Evolutionary conservation across 2,113 vertebrate species (phyloP), one percentile per base, ranked within the genome.

Genomic region (Elaphurus davidianus): DNA sequence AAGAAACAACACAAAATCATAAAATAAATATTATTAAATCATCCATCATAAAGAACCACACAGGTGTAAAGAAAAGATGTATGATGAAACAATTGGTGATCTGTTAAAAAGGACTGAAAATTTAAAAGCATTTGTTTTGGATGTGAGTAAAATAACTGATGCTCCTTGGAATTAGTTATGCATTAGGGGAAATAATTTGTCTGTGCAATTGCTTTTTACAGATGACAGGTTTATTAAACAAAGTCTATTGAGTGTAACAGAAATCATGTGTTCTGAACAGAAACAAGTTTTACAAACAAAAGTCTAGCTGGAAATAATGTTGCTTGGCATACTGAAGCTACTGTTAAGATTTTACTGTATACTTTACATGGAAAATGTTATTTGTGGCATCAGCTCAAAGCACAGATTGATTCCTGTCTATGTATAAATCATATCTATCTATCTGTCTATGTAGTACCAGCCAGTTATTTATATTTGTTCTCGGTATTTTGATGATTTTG

Each of bases 201-300:
- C 76, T 89, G 13, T 55, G 54, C 45, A 94, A 96, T 94, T 89
- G 47, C 30, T 89, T 93, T 96, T 86, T 90, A 76, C 55, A 87
- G 94, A 94, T 74, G 84, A 52, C 27, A 95, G 54, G 30, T 43
- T 96, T 97, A 93, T 90, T 96, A 92, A 91, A 84, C 90, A 91
- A 93, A 81, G 13, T 93, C 90, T 97, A 81, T 9, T 87, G 84
- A 83, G 17, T 55, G 45, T 7, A 82, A 54, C 21, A 88, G 86
- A 89, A 95, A 83, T 67, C 17, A 67, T 87, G 47, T 85, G 45
- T 78, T 81, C 40, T 47, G 62, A 94, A 50, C 47, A 92, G 64
- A 95, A 88, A 89, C 7, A 74, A 95, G 19, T 88, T 86, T 90
- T 83, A 71, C n/a, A 81, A 91, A 82, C 64, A 87, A 52, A 90